Evolutionary conservation across 2,888 invertebrate genomes (phyloP), one percentile per base, ranked within the genome.

Genomic region (Platycheirus albimanus): DNA sequence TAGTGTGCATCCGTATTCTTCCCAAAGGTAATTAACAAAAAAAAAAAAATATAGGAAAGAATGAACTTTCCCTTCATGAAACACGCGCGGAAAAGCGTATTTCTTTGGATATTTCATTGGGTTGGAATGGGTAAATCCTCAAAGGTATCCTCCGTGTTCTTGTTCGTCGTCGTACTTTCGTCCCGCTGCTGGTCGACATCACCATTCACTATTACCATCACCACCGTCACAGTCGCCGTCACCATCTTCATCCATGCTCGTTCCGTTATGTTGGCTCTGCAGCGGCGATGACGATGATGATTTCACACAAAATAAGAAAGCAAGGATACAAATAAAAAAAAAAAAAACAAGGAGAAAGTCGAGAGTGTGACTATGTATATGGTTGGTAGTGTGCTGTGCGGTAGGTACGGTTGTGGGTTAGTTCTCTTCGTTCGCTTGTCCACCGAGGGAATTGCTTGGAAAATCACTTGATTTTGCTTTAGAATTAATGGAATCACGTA

Each of bases 401-500:
- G 66, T 24, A 49, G 38, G 58, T 41, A 52, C 11, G 66, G 66
- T 24, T 56, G 51, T 41, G 10, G 20, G 28, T 58, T 61, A 38
- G 63, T 28, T 61, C 54, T 47, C 64, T 64, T 66, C 47, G 76
- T 76, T 72, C 71, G 72, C 51, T 78, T 63, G 63, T 72, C 67
- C 69, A 72, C 17, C 72, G 30, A 72, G 78, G 78, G 83, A 83
- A 83, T 83, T 72, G 83, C 78, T 83, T 83, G 83, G 78, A 83
- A 83, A 83, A 83, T 83, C 83, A 83, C 83, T 83, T 83, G 83
- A 83, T 83, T 83, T 83, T 67, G 72, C 78, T 83, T 74, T 78
- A 74, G 78, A 83, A 83, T 78, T 83, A 83, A 83, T 83, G 78
- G 83, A 83, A 83, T 83, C 83, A 83, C 83, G 83, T 83, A 83